phyloP scores from a whole-genome alignment of 2,113 vertebrate genomes.

The Penelope pileata region DNA sequence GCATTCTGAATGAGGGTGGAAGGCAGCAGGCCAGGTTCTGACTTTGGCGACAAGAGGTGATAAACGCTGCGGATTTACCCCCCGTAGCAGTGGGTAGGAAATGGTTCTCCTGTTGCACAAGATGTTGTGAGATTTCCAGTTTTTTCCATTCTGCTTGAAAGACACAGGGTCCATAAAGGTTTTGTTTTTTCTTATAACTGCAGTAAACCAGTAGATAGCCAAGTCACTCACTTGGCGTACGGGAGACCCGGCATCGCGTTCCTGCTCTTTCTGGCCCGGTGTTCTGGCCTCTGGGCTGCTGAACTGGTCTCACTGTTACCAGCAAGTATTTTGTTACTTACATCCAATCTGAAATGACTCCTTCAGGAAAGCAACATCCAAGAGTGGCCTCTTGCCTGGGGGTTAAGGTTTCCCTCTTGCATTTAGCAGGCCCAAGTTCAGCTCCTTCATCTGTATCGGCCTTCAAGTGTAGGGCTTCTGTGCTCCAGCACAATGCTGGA shows the following conservation, averaged over 20 bases:
- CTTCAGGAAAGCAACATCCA: background rate
- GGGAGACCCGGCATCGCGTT: background rate
- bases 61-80: slow-evolving; percentile 11
- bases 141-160: background rate
- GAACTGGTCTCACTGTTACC: background rate
- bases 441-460: background rate
- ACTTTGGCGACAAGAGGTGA: slow-evolving; percentile 59
- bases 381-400: background rate
- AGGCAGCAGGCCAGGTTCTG: slow-evolving; percentile 46
- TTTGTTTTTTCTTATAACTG: background rate
- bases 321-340: background rate
- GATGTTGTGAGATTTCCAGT: background rate
- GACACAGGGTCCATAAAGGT: background rate
- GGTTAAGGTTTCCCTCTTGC: background rate
- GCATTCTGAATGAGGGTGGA: slow-evolving; percentile 58
- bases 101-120: slow-evolving; percentile 25
- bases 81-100: background rate
- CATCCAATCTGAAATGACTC: background rate
- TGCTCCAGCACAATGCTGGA: background rate
- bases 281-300: background rate
- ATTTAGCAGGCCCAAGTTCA: slow-evolving; percentile 18
- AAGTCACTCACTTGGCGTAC: background rate
- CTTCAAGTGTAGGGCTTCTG: background rate
- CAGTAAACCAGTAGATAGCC: background rate
- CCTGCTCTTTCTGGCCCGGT: background rate